A percentile compares a stretch with the other conserved stretches of the same genome.
phyloP scores from a whole-genome alignment of 2,888 invertebrate genomes.

The Pseudeuparius sepicola region DNA sequence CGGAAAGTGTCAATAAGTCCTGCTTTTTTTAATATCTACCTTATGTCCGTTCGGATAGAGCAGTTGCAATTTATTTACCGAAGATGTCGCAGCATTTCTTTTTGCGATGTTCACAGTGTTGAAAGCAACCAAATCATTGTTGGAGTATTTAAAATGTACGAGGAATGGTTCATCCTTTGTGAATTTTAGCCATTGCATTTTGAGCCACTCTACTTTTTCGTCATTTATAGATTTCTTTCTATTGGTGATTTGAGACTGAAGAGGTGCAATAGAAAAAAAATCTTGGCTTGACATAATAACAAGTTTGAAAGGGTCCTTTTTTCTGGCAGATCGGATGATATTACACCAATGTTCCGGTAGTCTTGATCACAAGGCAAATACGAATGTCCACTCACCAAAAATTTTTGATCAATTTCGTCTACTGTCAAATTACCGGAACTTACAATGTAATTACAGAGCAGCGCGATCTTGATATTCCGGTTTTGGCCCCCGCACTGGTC shows the following conservation, averaged over 20 bases:
- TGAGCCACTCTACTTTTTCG: constrained; percentile 13
- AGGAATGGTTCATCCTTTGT: constrained; percentile 11
- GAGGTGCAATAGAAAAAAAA: too few relatives aligned
- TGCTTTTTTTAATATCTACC: too few relatives aligned
- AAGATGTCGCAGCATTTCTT: background rate
- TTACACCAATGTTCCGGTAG: constrained; percentile 10
- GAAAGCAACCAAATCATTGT: constrained; percentile 7
- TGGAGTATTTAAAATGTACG: constrained; percentile 11
- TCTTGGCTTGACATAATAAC: constrained; percentile 7
- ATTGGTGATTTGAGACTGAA: constrained; percentile 11
- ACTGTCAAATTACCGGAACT: too few relatives aligned
- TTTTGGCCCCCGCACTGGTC: too few relatives aligned
- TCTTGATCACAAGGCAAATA: too few relatives aligned
- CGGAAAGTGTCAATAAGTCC: too few relatives aligned
- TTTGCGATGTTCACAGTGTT: constrained; percentile 1
- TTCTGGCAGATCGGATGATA: constrained; percentile 9
- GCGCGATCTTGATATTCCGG: too few relatives aligned
- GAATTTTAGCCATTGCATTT: constrained; percentile 15
- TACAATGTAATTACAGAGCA: too few relatives aligned
- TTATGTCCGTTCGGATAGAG: too few relatives aligned
- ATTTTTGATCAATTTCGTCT: too few relatives aligned
- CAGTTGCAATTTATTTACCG: too few relatives aligned
- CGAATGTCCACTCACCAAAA: too few relatives aligned
- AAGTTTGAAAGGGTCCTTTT: constrained; percentile 7
- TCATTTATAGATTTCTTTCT: constrained; percentile 12